phyloP scores from a whole-genome alignment of 2,797 vertebrate species.

The Esox lucius region DNA sequence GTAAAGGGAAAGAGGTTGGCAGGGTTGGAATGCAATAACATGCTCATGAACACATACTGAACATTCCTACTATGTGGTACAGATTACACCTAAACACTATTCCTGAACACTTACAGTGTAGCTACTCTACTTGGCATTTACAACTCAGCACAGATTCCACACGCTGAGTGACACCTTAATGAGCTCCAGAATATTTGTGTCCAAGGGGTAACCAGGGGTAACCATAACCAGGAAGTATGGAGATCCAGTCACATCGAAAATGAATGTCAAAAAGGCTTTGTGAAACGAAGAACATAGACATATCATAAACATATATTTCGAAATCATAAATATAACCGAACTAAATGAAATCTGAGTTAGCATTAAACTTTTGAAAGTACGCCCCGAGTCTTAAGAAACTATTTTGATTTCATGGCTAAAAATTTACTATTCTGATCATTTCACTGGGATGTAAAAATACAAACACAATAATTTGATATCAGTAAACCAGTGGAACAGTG shows the following conservation, averaged over 20 bases:
- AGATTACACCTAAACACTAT: slow-evolving; percentile 13
- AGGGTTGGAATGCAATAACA: background rate
- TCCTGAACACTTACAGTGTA: slow-evolving; percentile 13
- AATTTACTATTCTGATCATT: too few species aligned
- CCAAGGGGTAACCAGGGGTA: slow-evolving; percentile 29
- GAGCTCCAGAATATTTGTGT: slow-evolving; percentile 43
- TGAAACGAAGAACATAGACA: slow-evolving; percentile 11
- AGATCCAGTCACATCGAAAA: slow-evolving; percentile 7
- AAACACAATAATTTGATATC: too few species aligned
- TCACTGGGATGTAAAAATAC: too few species aligned
- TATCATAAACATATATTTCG: too few species aligned
- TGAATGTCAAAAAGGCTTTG: background rate
- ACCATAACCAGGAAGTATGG: slow-evolving; percentile 37
- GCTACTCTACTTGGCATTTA: slow-evolving; percentile 36
- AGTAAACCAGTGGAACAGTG: too few species aligned
- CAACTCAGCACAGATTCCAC: slow-evolving; percentile 46
- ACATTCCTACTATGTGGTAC: slow-evolving; percentile 3
- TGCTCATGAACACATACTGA: slow-evolving; percentile 25
- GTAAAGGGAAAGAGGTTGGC: slow-evolving; percentile 27
- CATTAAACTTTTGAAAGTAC: too few species aligned
- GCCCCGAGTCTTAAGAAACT: too few species aligned
- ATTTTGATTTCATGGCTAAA: too few species aligned
- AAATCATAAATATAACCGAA: too few species aligned
- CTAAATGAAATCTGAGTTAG: too few species aligned
- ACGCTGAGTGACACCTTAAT: slow-evolving; percentile 51